Base-by-base conservation (phyloP, 2,888 invertebrate genomes). In the Drosophila prolongata region DNA sequence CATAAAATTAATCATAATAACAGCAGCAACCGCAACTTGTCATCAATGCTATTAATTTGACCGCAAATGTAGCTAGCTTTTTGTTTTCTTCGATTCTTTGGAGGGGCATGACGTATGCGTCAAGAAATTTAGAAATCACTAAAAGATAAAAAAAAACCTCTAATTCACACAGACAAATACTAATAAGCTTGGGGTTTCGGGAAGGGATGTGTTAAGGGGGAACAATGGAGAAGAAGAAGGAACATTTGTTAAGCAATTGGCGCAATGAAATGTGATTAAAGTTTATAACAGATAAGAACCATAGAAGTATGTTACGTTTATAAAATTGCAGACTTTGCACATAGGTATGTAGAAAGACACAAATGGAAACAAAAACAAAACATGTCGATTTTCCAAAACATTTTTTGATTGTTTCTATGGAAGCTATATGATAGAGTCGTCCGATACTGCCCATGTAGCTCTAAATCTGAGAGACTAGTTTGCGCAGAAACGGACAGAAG, bases 51-150 rank as follows among this genome's bases (percentile, higher is more conserved):
- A 62, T 11, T 35, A 16, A 27, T 16, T 35, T 64, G 64, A 27
- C 62, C 62, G 49, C 42, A 35, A 54, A 37, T 64, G 80, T 61
- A 70, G 66, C 65, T 64, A 35, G 59, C 27, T 43, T 57, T 59
- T 76, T 44, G 38, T 27, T 38, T 42, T 76, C 64, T 70, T 61
- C 54, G 27, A 40, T 53, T 56, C 44, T 57, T 42, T 24, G 64
- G 64, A 64, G 62, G 42, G 14, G 75, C 72, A 82, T 87, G 87
- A 84, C 82, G 87, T 78, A 80, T 65, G 78, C 78, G 61, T 53
- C 64, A 87, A 84, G 69, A 67, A 60, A 61, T 57, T 70, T 69
- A 61, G 55, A 55, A 73, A 71, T 72, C 62, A 58, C 42, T 49
- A 58, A 74, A 44, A 75, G 46, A 74, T 50, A 67, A 74, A 60